Base-by-base conservation (phyloP, 2,888 invertebrate genomes). In the Tetrapedia diversipes region DNA sequence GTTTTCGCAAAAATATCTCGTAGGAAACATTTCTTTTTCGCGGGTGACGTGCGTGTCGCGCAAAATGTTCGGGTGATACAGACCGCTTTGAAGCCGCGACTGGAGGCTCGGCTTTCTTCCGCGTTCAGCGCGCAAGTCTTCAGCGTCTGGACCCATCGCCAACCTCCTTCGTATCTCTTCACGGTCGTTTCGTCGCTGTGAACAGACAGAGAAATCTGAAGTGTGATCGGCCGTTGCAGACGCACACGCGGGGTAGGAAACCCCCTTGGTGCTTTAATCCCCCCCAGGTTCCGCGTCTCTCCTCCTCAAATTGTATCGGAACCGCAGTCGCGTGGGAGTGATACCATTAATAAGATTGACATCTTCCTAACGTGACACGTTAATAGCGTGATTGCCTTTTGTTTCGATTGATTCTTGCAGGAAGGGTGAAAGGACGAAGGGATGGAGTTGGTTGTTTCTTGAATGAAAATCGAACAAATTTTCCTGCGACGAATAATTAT, bases 161-260 rank as follows among this genome's bases (percentile, higher is more conserved):
- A 98, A 93, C 76, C 97, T 94, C 86, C 96, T 94, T 77, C 98
- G 94, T 86, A 98, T 98, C 92, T 98, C 98, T 92, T 98, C 98
- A 67, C 98, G 94, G 90, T 98, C 98, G 94, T 97, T 97, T 88
- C 96, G 95, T 92, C 97, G 95, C 96, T 97, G 93, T 87, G 34
- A 57, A 81, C 51, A 73, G 83, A 88, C 60, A 69, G 56, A 61
- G 56, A 39, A 72, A 68, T 65, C 56, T 47, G 56, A 65, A 43
- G 69, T 63, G 70, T 67, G 75, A 75, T 75, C 45, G 59, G 29
- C 47, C 57, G 76, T 76, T 72, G 61, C 71, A 67, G 6, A 19
- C 8, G 6, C 2, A n/a, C 32, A n/a, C 34, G 29, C 22, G 24
- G 32, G 37, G 41, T 24, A 29, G 39, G 47, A 53, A 67, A 45